Conservation (phyloP, 1,140 invertebrate species). For the Drosophila rhopaloa region DNA sequence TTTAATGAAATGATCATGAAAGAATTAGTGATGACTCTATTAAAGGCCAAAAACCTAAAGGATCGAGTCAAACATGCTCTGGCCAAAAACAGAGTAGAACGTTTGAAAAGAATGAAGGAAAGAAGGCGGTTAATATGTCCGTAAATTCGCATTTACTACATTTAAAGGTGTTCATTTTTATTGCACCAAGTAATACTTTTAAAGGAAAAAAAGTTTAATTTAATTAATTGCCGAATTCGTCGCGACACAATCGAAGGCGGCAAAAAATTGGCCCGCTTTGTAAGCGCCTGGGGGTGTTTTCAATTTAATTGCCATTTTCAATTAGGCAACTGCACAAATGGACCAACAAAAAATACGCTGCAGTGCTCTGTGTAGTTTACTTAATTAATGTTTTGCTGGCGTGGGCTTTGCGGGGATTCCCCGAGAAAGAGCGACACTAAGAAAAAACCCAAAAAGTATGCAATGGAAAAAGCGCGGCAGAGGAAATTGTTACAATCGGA, state of each 20-base stretch:
- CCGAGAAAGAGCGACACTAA: conserved; percentile 5
- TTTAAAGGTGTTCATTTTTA: too few species aligned
- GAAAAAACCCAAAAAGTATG: conserved; percentile 21
- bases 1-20: neutral
- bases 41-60: too few species aligned
- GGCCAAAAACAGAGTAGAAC: neutral
- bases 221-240: conserved; percentile 58
- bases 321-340: conserved; percentile 61
- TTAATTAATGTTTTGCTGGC: conserved; percentile 40
- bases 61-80: too few species aligned
- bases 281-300: conserved; percentile 16
- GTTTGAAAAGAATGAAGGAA: neutral
- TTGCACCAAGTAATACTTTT: neutral
- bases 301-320: conserved; percentile 75
- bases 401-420: conserved; percentile 18
- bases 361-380: conserved; percentile 36
- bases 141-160: neutral
- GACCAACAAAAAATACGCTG: conserved; percentile 35
- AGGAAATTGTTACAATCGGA: conserved; percentile 15
- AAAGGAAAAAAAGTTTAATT: conserved; percentile 26
- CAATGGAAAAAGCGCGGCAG: conserved; percentile 14
- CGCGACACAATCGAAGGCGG: conserved; percentile 10
- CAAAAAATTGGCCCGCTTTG: conserved; percentile 29
- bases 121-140: neutral
- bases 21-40: neutral